Evolutionary conservation across 2,888 invertebrate species (phyloP).

Genomic region (Zelleria hepariella): DNA sequence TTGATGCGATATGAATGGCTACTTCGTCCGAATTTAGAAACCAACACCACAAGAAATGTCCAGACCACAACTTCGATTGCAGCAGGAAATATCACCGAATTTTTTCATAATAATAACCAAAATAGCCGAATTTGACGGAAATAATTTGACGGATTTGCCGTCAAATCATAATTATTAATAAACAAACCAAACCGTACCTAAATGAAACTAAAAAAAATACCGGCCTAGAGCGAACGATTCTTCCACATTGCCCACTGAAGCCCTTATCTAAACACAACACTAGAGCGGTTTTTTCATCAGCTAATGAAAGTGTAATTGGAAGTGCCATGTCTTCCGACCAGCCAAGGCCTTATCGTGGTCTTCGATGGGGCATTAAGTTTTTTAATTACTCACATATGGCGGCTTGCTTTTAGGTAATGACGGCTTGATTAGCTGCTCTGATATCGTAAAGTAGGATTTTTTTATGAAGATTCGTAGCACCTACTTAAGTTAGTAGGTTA

Average conservation of each 20-base stretch:
- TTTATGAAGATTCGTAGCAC: no score
- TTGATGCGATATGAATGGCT: neutral
- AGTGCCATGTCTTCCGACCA: conserved; percentile 67
- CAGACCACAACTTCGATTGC: no score
- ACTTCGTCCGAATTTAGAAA: neutral
- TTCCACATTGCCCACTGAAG: neutral
- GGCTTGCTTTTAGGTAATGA: neutral
- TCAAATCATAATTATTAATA: neutral
- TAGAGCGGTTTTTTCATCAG: conserved; percentile 47
- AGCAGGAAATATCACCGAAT: no score
- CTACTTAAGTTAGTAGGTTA: no score
- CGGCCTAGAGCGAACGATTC: conserved; percentile 1
- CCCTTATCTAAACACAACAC: conserved; percentile 1
- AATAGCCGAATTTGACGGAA: neutral
- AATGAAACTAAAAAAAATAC: neutral
- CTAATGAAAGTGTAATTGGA: conserved; percentile 69
- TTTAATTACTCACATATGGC: conserved; percentile 52
- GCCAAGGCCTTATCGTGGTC: conserved; percentile 65
- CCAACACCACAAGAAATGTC: no score
- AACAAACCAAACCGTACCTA: neutral
- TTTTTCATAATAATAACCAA: neutral
- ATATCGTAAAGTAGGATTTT: neutral
- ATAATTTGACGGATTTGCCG: neutral
- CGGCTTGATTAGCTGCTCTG: neutral
- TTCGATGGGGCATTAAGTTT: conserved; percentile 60